phyloP scores from a whole-genome alignment of 2,888 invertebrate genomes.

The Acleris emargana region DNA sequence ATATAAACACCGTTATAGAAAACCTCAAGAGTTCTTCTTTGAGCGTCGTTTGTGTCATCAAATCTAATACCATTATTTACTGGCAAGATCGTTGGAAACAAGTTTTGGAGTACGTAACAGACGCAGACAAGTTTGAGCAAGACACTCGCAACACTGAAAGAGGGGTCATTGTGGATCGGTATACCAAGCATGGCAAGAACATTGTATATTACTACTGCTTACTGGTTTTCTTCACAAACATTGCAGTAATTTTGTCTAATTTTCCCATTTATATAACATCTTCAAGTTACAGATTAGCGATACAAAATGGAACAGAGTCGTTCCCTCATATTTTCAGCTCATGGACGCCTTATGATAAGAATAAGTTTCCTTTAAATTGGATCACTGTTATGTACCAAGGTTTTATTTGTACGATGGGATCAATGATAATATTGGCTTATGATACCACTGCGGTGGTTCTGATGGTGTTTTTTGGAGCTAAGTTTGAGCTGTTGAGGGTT shows the following conservation, averaged over 20 bases:
- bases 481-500: slow-evolving; percentile 4
- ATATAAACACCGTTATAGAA: background rate
- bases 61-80: slow-evolving; percentile 8
- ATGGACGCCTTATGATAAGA: slow-evolving; percentile 13
- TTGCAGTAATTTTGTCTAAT: background rate
- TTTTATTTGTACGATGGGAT: background rate
- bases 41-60: slow-evolving; percentile 5
- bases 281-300: background rate
- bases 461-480: slow-evolving; percentile 8
- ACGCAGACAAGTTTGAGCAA: slow-evolving; percentile 4
- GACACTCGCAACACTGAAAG: background rate
- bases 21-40: slow-evolving; percentile 2
- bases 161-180: background rate
- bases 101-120: slow-evolving; percentile 4
- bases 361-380: background rate
- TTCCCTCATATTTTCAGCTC: slow-evolving; percentile 8
- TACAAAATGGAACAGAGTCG: background rate
- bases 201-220: slow-evolving; percentile 8
- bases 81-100: slow-evolving; percentile 3
- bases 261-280: background rate
- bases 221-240: background rate
- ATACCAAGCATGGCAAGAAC: background rate
- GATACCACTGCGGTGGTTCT: background rate
- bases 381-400: background rate
- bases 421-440: background rate